Evolutionary conservation across 2,888 invertebrate genomes (phyloP).

Genomic region (Cephus runcator): DNA sequence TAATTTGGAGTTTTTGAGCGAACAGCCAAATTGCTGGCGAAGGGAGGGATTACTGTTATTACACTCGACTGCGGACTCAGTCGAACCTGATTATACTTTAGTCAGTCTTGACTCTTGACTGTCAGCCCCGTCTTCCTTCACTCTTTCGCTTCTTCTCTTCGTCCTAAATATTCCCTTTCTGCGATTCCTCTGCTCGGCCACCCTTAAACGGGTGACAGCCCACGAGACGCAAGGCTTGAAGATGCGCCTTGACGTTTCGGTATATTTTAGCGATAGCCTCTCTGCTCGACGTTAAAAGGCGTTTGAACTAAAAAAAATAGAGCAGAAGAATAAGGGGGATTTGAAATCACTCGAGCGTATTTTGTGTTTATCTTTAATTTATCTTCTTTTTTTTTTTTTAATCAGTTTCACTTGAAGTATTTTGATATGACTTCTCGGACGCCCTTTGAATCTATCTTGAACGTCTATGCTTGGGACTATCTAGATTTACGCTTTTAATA

Average conservation of each 20-base stretch:
- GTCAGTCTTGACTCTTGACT: conserved; percentile 56
- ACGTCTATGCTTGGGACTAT: neutral
- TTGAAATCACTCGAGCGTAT: neutral
- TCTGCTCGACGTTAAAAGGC: neutral
- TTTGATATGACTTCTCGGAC: neutral
- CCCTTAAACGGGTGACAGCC: neutral
- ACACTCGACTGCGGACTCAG: conserved; percentile 57
- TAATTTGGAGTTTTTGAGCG: conserved; percentile 64
- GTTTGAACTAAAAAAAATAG: neutral
- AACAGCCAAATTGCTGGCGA: conserved; percentile 62
- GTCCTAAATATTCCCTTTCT: conserved; percentile 9
- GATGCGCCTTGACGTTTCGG: neutral
- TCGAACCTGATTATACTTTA: conserved; percentile 63
- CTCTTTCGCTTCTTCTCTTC: conserved; percentile 29
- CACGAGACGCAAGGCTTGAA: neutral
- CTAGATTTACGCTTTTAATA: neutral
- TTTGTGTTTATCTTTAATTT: neutral
- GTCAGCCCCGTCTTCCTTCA: conserved; percentile 43
- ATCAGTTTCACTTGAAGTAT: neutral
- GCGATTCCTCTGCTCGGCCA: conserved; percentile 16
- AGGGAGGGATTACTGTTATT: conserved; percentile 65
- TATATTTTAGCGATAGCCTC: neutral
- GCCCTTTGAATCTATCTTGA: neutral
- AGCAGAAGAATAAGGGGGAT: neutral
- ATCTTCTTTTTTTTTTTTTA: neutral